These are phyloP conservation scores for Nomada ruficornis DNA, from an alignment of 2,888 invertebrate genomes.

Conservation along the genomic window DNA sequence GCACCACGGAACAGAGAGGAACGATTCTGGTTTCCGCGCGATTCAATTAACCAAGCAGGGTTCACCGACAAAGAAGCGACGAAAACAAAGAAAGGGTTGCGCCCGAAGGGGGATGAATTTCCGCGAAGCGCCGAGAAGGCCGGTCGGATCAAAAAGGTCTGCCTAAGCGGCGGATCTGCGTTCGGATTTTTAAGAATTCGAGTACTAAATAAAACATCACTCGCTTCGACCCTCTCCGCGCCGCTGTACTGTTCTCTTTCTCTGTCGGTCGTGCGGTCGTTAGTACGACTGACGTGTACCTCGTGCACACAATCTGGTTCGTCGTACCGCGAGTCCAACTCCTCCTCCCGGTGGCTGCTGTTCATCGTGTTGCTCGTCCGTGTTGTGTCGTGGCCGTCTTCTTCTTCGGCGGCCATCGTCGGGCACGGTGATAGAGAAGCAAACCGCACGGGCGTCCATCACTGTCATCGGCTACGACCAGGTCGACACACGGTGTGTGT, in stretches of 20 bases:
- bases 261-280: conserved; percentile 71
- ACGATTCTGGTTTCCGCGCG: neutral
- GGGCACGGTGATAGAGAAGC: conserved; percentile 81
- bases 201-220: conserved; percentile 83
- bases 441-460: conserved; percentile 80
- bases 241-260: neutral
- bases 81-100: neutral
- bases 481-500: conserved; percentile 56
- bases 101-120: conserved; percentile 27
- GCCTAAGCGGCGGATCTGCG: conserved; percentile 49
- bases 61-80: conserved; percentile 29
- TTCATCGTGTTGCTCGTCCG: conserved; percentile 33
- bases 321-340: conserved; percentile 68
- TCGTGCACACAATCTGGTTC: conserved; percentile 79
- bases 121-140: conserved; percentile 32
- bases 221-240: conserved; percentile 46
- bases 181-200: conserved; percentile 76
- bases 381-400: conserved; percentile 49
- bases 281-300: conserved; percentile 82
- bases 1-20: too few species aligned
- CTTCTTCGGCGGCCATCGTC: conserved; percentile 69
- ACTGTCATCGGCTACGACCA: conserved; percentile 77
- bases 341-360: conserved; percentile 35
- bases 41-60: conserved; percentile 57
- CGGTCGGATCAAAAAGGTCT: conserved; percentile 46